phyloP scores from a whole-genome alignment of 2,113 vertebrate genomes.

The Heterocephalus glaber region DNA sequence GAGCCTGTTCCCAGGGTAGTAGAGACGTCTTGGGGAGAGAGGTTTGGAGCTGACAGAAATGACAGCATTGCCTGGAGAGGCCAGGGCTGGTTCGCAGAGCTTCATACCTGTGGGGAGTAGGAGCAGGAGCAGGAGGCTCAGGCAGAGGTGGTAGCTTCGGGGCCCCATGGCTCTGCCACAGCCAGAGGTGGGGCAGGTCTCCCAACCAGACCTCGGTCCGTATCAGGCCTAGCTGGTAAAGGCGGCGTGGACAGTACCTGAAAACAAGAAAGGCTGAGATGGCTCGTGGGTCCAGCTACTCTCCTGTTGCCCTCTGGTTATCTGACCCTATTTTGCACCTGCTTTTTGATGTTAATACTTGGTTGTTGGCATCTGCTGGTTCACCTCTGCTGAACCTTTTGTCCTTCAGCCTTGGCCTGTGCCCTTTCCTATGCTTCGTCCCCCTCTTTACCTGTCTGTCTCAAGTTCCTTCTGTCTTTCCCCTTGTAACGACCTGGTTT shows the following conservation, averaged over 20 bases:
- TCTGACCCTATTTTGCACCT: not conserved
- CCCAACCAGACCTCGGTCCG: not conserved
- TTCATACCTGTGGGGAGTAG: slow-evolving; percentile 74
- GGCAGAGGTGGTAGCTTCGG: not conserved
- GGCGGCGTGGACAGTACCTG: not conserved
- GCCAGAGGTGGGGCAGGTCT: not conserved
- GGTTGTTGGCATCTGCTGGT: not conserved
- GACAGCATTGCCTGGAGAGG: not conserved
- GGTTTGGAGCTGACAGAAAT: not conserved
- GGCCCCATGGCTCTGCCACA: slow-evolving; percentile 47
- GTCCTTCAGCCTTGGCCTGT: not conserved
- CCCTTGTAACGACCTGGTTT: not conserved
- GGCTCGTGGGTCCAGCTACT: not conserved
- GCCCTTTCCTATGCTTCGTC: not conserved
- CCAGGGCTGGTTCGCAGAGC: not conserved
- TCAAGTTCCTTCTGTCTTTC: not conserved
- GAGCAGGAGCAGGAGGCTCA: slow-evolving; percentile 70
- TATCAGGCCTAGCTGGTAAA: not conserved
- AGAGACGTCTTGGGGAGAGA: not conserved
- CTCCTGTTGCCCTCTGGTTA: not conserved
- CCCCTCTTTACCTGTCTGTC: not conserved
- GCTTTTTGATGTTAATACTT: not conserved
- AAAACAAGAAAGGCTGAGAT: not conserved
- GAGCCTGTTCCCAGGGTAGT: not conserved
- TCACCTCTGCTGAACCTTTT: not conserved